These are phyloP conservation scores for Saccopteryx leptura DNA, from an alignment of 2,113 vertebrate genomes.

Conservation along the genomic window DNA sequence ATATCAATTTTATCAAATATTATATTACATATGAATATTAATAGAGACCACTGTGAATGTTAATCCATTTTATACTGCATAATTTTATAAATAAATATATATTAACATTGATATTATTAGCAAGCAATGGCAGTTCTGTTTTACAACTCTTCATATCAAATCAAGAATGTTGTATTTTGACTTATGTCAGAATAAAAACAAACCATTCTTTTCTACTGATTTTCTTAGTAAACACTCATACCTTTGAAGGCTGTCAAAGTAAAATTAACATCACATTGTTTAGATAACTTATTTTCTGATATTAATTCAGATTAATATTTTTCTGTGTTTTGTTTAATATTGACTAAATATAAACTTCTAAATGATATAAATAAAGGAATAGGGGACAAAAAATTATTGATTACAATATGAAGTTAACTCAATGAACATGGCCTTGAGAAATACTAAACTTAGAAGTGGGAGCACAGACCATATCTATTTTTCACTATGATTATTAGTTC, in stretches of 20 bases:
- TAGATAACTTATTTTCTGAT: not conserved
- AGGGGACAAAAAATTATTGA: not conserved
- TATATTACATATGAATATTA: not conserved
- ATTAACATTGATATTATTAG: not conserved
- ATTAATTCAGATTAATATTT: not conserved
- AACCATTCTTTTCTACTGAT: not conserved
- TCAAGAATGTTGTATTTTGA: not conserved
- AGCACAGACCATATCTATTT: not conserved
- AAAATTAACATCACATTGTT: not conserved
- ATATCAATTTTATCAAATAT: not conserved
- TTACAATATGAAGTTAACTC: not conserved
- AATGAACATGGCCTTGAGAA: not conserved
- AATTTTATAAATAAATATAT: not conserved
- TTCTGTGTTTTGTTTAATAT: not conserved
- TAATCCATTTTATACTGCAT: not conserved
- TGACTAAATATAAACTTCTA: not conserved
- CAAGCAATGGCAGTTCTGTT: not conserved
- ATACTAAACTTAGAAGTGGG: not conserved
- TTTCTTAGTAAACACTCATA: not conserved
- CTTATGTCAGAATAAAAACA: not conserved
- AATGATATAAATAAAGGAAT: not conserved
- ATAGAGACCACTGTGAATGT: not conserved
- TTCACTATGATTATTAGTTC: not conserved
- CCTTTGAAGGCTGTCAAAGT: conserved; percentile 3
- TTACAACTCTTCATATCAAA: not conserved